A percentile compares a stretch with the other conserved stretches of the same genome.
These are phyloP conservation scores for Pygocentrus nattereri DNA, from an alignment of 2,797 vertebrate genomes.

Conservation along the genomic window DNA sequence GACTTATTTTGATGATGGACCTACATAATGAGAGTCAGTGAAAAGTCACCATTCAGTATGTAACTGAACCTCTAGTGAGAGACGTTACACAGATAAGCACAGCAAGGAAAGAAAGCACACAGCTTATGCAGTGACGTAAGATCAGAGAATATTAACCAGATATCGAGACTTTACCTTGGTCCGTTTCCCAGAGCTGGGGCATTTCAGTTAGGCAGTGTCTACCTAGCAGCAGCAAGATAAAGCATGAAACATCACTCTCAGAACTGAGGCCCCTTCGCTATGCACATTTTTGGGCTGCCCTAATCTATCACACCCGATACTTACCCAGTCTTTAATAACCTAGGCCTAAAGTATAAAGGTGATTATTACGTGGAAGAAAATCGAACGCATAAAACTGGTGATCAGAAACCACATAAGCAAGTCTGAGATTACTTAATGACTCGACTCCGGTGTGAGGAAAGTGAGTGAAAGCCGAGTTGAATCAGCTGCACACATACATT, in stretches of 20 bases:
- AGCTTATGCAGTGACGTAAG: not conserved
- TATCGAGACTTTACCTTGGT: not conserved
- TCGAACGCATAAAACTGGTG: too few relatives aligned
- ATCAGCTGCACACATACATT: too few relatives aligned
- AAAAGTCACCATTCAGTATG: not conserved
- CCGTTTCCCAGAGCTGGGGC: not conserved
- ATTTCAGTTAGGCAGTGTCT: not conserved
- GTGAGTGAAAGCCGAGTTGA: too few relatives aligned
- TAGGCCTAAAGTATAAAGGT: not conserved
- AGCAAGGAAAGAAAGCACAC: not conserved
- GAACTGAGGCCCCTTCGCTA: not conserved
- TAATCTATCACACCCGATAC: not conserved
- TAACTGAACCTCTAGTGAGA: not conserved
- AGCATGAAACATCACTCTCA: not conserved
- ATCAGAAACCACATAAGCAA: not conserved
- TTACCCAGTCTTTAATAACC: not conserved
- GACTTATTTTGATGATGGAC: too few relatives aligned
- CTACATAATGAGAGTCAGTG: not conserved
- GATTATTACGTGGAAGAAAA: too few relatives aligned
- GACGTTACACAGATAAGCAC: too few relatives aligned
- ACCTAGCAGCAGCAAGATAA: not conserved
- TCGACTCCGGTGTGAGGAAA: not conserved
- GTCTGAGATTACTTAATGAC: not conserved
- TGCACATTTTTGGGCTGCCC: not conserved
- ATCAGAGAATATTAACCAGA: constrained; percentile 12